Evolutionary conservation across 2,888 invertebrate species (phyloP), one percentile per base, ranked within the genome.

Genomic region (Mesorhabditis spiculigera): DNA sequence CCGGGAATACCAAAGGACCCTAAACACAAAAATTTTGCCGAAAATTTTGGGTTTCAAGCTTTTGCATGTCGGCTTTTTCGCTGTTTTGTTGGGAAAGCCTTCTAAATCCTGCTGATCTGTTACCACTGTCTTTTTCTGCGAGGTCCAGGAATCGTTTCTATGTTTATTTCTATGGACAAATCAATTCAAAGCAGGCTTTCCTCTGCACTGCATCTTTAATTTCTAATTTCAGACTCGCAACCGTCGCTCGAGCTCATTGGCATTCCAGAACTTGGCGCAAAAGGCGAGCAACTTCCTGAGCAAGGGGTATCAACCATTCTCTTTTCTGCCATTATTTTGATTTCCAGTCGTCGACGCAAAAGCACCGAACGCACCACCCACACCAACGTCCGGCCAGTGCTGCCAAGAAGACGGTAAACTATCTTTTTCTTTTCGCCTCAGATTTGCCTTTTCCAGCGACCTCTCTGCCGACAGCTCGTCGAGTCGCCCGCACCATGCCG

Each of bases 161-260:
- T 50, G 58, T 50, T 50, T 50, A n/a, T 50, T 50, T 50, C 58
- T 50, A 13, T 50, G 10, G 8, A 13, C n/a, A 10, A 13, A 13
- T 50, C 58, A 13, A 13, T 50, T 50, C 58, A 50, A 50, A 50
- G n/a, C n/a, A 50, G 10, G 10, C 10, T 13, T 50, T 50, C 3
- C 28, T 28, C 28, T 28, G 28, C 28, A 28, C 28, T 28, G 28
- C 28, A 28, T 28, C 28, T 28, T 28, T 28, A 28, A 28, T 28
- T 28, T 28, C 28, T 50, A n/a, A 50, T 50, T 50, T 50, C 58
- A 50, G 58, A 10, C 8, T 13, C 58, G 58, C 8, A n/a, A n/a
- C n/a, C 58, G 58, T 13, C 58, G 58, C 58, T 50, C 58, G 58
- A 50, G n/a, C 58, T 50, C 58, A 13, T 50, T 50, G 58, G 58